Evolutionary conservation across 2,797 vertebrate genomes (phyloP).

Genomic region (Premnoplex brunnescens): DNA sequence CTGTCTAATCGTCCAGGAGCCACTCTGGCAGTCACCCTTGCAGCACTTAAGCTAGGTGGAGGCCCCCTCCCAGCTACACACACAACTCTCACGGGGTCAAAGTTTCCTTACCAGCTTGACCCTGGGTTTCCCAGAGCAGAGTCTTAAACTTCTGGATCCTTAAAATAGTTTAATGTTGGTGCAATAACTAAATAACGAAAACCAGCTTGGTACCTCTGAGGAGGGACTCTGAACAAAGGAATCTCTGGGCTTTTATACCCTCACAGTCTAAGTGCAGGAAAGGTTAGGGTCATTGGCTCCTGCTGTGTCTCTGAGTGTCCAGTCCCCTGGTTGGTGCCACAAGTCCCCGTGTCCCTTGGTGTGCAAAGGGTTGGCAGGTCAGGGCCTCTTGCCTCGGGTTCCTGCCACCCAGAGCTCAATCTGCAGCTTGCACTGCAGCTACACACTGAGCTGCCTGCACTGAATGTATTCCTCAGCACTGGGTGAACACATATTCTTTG

Average conservation of each 20-base stretch:
- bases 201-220: background rate
- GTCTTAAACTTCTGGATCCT: background rate
- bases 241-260: background rate
- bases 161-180: background rate
- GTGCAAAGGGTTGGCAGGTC: background rate
- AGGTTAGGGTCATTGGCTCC: background rate
- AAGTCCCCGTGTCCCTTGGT: background rate
- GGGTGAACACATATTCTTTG: background rate
- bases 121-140: background rate
- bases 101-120: background rate
- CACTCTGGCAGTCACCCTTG: background rate
- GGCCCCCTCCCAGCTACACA: rapidly evolving
- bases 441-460: background rate
- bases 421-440: background rate
- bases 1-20: background rate
- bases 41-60: background rate
- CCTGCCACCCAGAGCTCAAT: background rate
- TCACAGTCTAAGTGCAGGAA: background rate
- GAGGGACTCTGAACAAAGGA: background rate
- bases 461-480: background rate
- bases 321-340: background rate
- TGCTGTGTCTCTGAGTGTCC: background rate
- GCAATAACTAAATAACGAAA: background rate
- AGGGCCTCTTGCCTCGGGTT: background rate
- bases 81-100: background rate